These are phyloP conservation scores for Rhagophthalmus giganteus DNA, from an alignment of 2,888 invertebrate genomes.

Conservation along the genomic window DNA sequence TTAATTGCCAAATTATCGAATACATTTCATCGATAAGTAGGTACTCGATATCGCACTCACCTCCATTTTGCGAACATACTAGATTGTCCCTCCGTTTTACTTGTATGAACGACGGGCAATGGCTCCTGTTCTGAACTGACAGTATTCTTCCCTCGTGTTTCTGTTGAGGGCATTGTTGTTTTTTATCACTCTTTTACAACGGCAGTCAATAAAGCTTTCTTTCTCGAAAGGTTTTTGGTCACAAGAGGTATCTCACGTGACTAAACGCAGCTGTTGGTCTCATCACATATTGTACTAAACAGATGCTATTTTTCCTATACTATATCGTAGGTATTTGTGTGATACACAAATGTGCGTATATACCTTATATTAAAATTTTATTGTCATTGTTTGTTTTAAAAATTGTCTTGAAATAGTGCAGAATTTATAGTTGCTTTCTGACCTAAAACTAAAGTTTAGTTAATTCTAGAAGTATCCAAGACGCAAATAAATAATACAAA, in stretches of 20 bases:
- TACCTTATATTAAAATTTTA: neutral
- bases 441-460: conserved; percentile 26
- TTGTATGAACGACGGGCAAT: conserved; percentile 37
- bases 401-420: conserved; percentile 8
- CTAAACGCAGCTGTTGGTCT: conserved; percentile 39
- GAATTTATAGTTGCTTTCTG: conserved; percentile 23
- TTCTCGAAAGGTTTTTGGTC: conserved; percentile 29
- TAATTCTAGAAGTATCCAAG: conserved; percentile 29
- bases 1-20: no score
- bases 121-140: conserved; percentile 42
- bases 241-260: conserved; percentile 36
- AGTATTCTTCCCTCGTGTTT: conserved; percentile 33
- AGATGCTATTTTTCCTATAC: conserved; percentile 28
- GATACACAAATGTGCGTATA: no score
- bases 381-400: conserved; percentile 2
- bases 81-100: conserved; percentile 32
- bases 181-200: conserved; percentile 21
- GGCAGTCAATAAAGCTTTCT: conserved; percentile 14
- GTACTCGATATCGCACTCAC: no score
- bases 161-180: conserved; percentile 19
- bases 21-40: no score
- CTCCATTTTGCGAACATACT: conserved; percentile 40
- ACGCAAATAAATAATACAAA: conserved; percentile 30
- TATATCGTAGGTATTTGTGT: no score
- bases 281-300: conserved; percentile 34